phyloP scores from a whole-genome alignment of 2,113 vertebrate genomes.

The Gila orcuttii region DNA sequence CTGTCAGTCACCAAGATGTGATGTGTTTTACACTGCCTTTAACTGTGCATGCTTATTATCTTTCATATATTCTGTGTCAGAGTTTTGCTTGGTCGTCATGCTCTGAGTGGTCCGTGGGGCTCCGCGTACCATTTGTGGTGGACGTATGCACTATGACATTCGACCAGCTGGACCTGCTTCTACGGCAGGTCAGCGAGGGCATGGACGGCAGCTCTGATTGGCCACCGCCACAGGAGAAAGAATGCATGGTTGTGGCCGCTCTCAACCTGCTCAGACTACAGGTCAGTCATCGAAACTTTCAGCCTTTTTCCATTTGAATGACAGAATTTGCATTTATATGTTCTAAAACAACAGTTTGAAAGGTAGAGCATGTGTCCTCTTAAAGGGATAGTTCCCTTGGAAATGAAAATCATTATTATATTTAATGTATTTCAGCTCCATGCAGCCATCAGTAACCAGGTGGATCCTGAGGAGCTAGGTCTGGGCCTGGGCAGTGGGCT shows the following conservation, averaged over 20 bases:
- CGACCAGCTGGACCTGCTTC: constrained; percentile 92
- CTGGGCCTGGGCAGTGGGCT: constrained; percentile 90
- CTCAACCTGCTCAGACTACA: constrained; percentile 93
- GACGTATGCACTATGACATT: constrained; percentile 95
- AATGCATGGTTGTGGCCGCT: constrained; percentile 94
- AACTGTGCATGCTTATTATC: neutral
- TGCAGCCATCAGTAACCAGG: constrained; percentile 95
- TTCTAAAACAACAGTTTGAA: neutral
- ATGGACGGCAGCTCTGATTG: constrained; percentile 97
- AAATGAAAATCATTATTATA: neutral
- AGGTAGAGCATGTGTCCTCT: neutral
- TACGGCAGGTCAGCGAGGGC: constrained; percentile 93
- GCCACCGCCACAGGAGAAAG: constrained; percentile 96
- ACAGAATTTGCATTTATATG: neutral
- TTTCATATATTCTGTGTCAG: constrained; percentile 53
- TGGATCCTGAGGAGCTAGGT: constrained; percentile 92
- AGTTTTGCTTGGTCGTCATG: constrained; percentile 96
- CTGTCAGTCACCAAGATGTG: neutral
- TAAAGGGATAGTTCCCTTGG: neutral
- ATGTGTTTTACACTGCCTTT: neutral
- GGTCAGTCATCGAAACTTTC: constrained; percentile 69
- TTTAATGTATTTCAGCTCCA: constrained; percentile 80
- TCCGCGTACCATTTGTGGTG: constrained; percentile 95
- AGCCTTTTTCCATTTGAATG: neutral
- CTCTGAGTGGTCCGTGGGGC: constrained; percentile 96